Conservation (phyloP, 2,888 invertebrate genomes). For the Rotaria magnacalcarata region DNA sequence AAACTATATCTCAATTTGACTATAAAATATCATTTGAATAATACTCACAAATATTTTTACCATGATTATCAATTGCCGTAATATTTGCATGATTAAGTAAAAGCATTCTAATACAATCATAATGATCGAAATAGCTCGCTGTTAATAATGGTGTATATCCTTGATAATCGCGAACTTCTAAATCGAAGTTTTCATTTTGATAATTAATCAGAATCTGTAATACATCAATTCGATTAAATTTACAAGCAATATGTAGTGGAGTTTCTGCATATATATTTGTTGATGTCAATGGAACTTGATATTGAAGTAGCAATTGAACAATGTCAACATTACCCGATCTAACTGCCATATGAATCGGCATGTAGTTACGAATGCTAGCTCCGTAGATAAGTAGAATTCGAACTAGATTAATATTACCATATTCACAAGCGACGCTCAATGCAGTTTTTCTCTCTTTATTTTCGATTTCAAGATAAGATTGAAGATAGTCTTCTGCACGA, state of each 20-base stretch:
- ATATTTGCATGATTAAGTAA: not conserved
- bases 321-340: conserved; percentile 2
- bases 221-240: not conserved
- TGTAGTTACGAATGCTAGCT: not conserved
- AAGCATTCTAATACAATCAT: not conserved
- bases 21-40: not conserved
- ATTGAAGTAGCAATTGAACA: not conserved
- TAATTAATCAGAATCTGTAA: not conserved
- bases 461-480: not conserved
- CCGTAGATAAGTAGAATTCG: not conserved
- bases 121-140: not conserved
- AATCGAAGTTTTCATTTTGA: not conserved
- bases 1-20: no score
- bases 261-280: not conserved
- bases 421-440: not conserved
- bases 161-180: conserved; percentile 23
- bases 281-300: not conserved
- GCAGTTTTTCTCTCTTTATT: not conserved
- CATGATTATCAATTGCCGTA: not conserved
- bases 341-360: not conserved
- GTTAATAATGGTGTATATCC: conserved; percentile 11
- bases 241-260: conserved; percentile 1
- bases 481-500: not conserved
- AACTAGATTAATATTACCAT: not conserved
- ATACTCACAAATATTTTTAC: not conserved